A percentile compares a stretch with the other conserved stretches of the same genome.
phyloP scores from a whole-genome alignment of 2,113 vertebrate species.

The Aptenodytes forsteri region DNA sequence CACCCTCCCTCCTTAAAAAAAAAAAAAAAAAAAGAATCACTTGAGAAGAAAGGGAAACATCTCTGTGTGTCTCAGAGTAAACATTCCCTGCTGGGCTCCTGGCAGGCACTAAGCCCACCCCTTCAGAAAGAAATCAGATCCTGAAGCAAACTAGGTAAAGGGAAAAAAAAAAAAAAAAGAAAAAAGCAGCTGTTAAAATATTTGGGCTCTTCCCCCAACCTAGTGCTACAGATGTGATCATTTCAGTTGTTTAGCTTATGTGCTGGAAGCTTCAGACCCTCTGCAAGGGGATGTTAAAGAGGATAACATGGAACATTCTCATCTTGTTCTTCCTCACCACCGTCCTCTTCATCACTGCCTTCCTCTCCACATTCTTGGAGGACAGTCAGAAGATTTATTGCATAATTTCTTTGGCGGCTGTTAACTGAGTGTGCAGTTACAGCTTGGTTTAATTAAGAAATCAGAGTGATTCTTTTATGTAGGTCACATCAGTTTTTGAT shows the following conservation, averaged over 20 bases:
- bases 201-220: slow-evolving; percentile 47
- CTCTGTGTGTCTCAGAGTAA: slow-evolving; percentile 58
- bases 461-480: slow-evolving; percentile 77
- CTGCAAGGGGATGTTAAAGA: neutral
- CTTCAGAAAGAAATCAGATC: slow-evolving; percentile 79
- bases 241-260: slow-evolving; percentile 2
- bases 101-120: slow-evolving; percentile 69
- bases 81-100: slow-evolving; percentile 72
- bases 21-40: neutral
- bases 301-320: neutral
- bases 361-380: slow-evolving; percentile 66
- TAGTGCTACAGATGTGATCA: neutral
- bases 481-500: slow-evolving; percentile 84
- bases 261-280: neutral
- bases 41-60: slow-evolving; percentile 49
- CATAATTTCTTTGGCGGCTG: slow-evolving; percentile 72
- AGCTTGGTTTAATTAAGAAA: slow-evolving; percentile 82
- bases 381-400: slow-evolving; percentile 76
- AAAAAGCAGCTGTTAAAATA: slow-evolving; percentile 92
- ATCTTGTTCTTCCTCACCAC: slow-evolving; percentile 19
- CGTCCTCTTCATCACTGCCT: neutral
- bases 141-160: slow-evolving; percentile 78
- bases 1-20: neutral
- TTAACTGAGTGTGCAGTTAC: slow-evolving; percentile 67
- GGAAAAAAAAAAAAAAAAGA: slow-evolving; percentile 67